Percentiles rank a stretch among this genome's conserved stretches.
phyloP scores from a whole-genome alignment of 35 echinoderm and acorn worm species.

The Ophioderma brevispina region DNA sequence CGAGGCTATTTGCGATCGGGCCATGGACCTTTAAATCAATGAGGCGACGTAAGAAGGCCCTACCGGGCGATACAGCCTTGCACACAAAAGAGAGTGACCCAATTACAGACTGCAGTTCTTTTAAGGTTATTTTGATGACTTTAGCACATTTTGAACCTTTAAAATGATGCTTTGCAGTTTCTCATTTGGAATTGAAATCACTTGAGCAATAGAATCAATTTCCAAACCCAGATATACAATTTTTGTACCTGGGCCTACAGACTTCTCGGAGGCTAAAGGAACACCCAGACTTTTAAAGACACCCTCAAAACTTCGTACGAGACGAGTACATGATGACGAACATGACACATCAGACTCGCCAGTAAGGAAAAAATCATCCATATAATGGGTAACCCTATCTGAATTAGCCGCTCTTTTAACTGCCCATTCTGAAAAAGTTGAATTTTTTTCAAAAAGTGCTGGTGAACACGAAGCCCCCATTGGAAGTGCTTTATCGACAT shows the following conservation, averaged over 20 bases:
- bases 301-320: not conserved
- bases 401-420: not conserved
- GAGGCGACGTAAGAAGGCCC: no score
- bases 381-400: not conserved
- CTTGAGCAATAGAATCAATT: no score
- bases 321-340: not conserved
- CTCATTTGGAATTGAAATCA: no score
- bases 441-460: not conserved
- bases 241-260: not conserved
- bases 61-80: no score
- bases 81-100: no score
- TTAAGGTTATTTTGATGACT: no score
- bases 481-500: not conserved
- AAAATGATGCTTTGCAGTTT: no score
- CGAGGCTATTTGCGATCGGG: no score
- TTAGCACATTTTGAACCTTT: no score
- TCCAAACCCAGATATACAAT: no score
- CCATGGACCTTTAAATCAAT: no score
- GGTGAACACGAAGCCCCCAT: slow-evolving; percentile 6
- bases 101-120: no score
- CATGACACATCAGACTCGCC: not conserved
- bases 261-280: not conserved
- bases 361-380: not conserved
- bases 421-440: slow-evolving; percentile 14
- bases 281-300: not conserved